Evolutionary conservation across 2,888 invertebrate species (phyloP).

Genomic region (Prostheceraeus crozeri): DNA sequence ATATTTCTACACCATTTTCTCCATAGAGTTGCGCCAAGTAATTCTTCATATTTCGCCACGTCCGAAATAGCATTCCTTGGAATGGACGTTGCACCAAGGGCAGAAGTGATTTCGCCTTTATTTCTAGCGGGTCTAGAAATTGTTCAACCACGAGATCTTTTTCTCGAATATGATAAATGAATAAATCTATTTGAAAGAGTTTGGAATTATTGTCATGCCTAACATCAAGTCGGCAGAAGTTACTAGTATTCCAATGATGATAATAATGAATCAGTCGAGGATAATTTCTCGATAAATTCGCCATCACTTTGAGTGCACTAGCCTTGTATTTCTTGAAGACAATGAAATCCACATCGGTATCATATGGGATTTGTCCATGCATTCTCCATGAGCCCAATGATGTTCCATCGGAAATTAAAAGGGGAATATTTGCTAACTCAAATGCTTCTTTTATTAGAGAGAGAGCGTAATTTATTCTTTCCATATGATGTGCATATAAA

Average conservation of each 20-base stretch:
- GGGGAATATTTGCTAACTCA: neutral
- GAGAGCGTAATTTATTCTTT: neutral
- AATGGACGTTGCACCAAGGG: neutral
- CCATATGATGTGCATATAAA: too few species aligned
- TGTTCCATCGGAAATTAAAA: neutral
- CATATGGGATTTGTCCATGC: slow-evolving; percentile 3
- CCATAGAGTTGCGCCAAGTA: too few species aligned
- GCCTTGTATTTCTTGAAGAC: neutral
- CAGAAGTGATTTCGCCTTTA: neutral
- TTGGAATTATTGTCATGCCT: neutral
- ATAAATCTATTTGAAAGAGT: slow-evolving; percentile 1
- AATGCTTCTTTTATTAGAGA: neutral
- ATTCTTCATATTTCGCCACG: too few species aligned
- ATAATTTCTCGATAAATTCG: too few species aligned
- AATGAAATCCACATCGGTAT: neutral
- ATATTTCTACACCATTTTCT: too few species aligned
- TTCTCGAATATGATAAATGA: neutral
- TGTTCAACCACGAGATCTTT: neutral
- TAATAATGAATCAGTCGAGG: too few species aligned
- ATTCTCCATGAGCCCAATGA: neutral
- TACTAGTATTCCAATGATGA: too few species aligned
- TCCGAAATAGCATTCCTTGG: neutral
- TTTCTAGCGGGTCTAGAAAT: neutral
- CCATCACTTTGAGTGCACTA: neutral
- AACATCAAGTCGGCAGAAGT: too few species aligned